These are phyloP conservation scores for Lophura nycthemera DNA, from an alignment of 2,113 vertebrate genomes.

Conservation along the genomic window DNA sequence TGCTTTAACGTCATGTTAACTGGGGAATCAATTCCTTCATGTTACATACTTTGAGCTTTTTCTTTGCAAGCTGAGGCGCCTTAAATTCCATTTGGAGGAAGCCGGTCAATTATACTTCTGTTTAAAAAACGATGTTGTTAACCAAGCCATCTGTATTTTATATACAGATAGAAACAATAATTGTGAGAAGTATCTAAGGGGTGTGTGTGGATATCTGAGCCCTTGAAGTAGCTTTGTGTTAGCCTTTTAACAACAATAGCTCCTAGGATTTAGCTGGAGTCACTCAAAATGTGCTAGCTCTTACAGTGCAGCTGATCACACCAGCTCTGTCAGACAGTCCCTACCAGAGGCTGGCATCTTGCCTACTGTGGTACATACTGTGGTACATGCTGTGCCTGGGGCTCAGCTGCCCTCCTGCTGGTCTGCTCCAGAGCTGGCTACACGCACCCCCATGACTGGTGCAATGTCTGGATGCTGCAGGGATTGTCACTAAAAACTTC, in stretches of 20 bases:
- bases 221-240: background rate
- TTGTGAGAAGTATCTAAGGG: background rate
- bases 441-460: background rate
- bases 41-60: background rate
- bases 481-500: background rate
- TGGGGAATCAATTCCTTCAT: background rate
- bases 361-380: too few species aligned
- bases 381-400: background rate
- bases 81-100: background rate
- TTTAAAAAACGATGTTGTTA: background rate
- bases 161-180: background rate
- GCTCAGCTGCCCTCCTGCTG: background rate
- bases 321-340: background rate
- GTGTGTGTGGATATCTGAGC: too few species aligned
- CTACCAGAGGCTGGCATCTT: background rate
- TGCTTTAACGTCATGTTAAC: background rate
- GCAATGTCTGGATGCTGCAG: background rate
- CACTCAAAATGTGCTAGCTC: background rate
- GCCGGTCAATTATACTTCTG: background rate
- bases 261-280: background rate
- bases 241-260: background rate
- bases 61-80: background rate
- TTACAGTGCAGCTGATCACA: background rate
- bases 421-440: background rate
- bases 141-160: background rate